Evolutionary conservation across 2,888 invertebrate genomes (phyloP), one percentile per base, ranked within the genome.

Genomic region (Limulus polyphemus): DNA sequence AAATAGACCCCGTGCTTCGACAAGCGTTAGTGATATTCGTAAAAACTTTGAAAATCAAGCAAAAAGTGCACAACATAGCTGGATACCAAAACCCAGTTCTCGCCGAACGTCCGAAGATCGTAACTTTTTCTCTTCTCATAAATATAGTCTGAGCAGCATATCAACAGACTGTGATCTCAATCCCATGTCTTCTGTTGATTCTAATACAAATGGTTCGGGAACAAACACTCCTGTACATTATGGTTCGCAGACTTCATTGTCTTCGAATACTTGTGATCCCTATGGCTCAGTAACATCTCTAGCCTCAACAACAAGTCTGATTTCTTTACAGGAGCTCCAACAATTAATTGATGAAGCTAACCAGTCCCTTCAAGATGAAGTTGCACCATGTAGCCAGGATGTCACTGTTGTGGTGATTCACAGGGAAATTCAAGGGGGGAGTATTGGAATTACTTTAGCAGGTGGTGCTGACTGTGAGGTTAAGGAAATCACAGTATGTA

Each of bases 401-500:
- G 81, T 84, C 10, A 78, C 82, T 66, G 84, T 85, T 49, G 81
- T 85, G 55, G 80, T 84, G 46, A 77, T 86, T 62, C 83, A 83
- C 72, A 80, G 85, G 62, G 86, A 86, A 72, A 56, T 55, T 52
- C 49, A 50, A 17, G 52, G 57, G 7, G 58, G 50, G 12, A 32
- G 58, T 16, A 54, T n/a, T 62, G 92, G 92, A 55, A 86, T 92
- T 64, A 90, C 89, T 55, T 79, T 93, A 70, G 90, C 90, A 59
- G 92, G 92, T 63, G 92, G 92, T 59, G 84, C 85, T 16, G 92
- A 93, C 75, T 91, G 90, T 75, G 92, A 92, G 80, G 85, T 87
- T 72, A 92, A 90, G 79, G 90, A 90, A 77, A 90, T 92, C 68
- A 90, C 90, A 73, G 90, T 89, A 77, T 79, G 83, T 63, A 17